Base-by-base conservation (phyloP, 2,113 vertebrate genomes). In the Neolamprologus fasciatus region DNA sequence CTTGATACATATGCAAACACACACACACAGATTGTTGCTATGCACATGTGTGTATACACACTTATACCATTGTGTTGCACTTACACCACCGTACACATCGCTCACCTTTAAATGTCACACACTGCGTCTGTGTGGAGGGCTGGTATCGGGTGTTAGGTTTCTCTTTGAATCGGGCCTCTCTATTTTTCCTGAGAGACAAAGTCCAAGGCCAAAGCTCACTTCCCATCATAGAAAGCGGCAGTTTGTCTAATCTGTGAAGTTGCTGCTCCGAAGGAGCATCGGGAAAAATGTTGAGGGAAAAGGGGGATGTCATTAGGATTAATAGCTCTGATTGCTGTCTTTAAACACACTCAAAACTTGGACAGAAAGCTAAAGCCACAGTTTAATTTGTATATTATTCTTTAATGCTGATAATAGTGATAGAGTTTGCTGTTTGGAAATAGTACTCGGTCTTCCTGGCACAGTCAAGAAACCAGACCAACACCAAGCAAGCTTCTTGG, bases 381-480 rank as follows among this genome's bases (percentile, higher is more conserved):
- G 42, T 87, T 90, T 84, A 83, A 92, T 91, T 91, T 87, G 88
- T 93, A 78, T 91, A 80, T 92, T 92, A 94, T 93, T 42, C 40
- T 55, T 31, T 84, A 82, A 91, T 63, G 51, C 86, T 89, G 83
- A 94, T 91, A 89, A 87, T 55, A 66, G 84, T 73, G 79, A 84
- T 92, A 84, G 63, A 85, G 79, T 83, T 87, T 88, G 82, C 79
- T 84, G 80, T 91, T 91, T 90, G 85, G 81, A 91, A 83, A 88
- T 78, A 86, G 68, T 57, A 31, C 83, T 73, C 42, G 2, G 73
- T 82, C 42, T 83, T 80, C 8, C 21, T 81, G 61, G 78, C 73
- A 82, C 76, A 53, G 63, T 26, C 3, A 12, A 76, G 78, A 87
- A 93, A 87, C 85, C 87, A 79, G 82, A 90, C 66, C 50, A 81